phyloP scores from a whole-genome alignment of 2,888 invertebrate genomes.

The Dryobotodes eremita region DNA sequence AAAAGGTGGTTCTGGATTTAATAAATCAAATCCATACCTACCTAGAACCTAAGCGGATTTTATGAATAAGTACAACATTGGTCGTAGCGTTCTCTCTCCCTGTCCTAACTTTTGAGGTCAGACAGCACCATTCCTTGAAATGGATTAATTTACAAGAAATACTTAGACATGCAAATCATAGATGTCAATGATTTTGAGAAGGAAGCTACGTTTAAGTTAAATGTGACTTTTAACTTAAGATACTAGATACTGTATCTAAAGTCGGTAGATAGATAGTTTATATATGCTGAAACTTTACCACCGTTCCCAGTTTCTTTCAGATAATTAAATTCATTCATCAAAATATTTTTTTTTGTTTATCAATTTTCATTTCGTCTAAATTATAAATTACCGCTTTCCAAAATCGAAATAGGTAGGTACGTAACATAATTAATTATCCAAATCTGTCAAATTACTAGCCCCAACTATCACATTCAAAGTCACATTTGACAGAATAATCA shows the following conservation, averaged over 20 bases:
- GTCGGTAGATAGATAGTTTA: background rate
- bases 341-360: too few relatives aligned
- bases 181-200: background rate
- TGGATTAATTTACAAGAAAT: background rate
- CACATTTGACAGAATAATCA: conserved; percentile 56
- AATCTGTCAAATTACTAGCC: conserved; percentile 26
- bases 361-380: background rate
- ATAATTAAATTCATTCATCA: too few relatives aligned
- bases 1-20: background rate
- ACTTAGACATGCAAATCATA: background rate
- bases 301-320: background rate
- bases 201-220: background rate
- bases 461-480: conserved; percentile 20
- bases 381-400: too few relatives aligned
- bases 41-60: background rate
- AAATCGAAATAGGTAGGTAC: background rate
- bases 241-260: background rate
- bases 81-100: background rate
- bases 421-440: background rate
- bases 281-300: background rate
- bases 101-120: too few relatives aligned
- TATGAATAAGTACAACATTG: too few relatives aligned
- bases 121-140: background rate
- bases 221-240: background rate
- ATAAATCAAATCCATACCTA: background rate